A percentile compares a stretch with the other conserved stretches of the same genome.
Evolutionary conservation across 2,888 invertebrate species (phyloP).

Genomic region (Rhagonycha fulva): DNA sequence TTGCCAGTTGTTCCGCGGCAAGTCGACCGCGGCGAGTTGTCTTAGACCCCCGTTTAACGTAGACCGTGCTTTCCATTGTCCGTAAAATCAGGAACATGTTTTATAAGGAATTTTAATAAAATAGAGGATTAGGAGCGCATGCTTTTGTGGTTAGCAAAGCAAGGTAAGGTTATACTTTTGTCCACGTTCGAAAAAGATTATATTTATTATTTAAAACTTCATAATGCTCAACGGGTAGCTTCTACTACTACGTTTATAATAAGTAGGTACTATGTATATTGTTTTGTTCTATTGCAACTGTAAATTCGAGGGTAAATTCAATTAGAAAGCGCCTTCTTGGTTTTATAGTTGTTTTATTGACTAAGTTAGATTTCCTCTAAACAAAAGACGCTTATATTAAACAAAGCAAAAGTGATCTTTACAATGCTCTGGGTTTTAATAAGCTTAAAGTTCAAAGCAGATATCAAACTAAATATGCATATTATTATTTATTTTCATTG

Average conservation of each 20-base stretch:
- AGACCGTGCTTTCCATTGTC: too few relatives aligned
- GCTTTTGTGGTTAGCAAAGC: too few relatives aligned
- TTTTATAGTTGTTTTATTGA: conserved; percentile 1
- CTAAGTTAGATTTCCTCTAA: neutral
- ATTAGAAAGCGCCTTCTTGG: neutral
- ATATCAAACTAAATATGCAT: neutral
- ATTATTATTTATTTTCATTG: neutral
- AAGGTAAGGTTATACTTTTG: too few relatives aligned
- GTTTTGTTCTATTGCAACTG: neutral
- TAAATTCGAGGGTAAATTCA: neutral
- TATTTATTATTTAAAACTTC: too few relatives aligned
- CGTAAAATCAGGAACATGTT: too few relatives aligned
- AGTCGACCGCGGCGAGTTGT: too few relatives aligned
- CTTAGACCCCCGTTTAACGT: too few relatives aligned
- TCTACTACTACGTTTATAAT: too few relatives aligned
- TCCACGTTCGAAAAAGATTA: too few relatives aligned
- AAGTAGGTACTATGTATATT: neutral
- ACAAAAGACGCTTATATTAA: neutral
- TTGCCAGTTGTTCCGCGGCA: too few relatives aligned
- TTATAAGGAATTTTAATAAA: too few relatives aligned
- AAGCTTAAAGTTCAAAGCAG: neutral
- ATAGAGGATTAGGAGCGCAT: too few relatives aligned
- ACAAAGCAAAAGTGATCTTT: neutral
- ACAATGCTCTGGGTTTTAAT: neutral
- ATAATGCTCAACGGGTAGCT: neutral